Evolutionary conservation across 2,113 vertebrate genomes (phyloP).

Genomic region (Hemichromis elongatus): DNA sequence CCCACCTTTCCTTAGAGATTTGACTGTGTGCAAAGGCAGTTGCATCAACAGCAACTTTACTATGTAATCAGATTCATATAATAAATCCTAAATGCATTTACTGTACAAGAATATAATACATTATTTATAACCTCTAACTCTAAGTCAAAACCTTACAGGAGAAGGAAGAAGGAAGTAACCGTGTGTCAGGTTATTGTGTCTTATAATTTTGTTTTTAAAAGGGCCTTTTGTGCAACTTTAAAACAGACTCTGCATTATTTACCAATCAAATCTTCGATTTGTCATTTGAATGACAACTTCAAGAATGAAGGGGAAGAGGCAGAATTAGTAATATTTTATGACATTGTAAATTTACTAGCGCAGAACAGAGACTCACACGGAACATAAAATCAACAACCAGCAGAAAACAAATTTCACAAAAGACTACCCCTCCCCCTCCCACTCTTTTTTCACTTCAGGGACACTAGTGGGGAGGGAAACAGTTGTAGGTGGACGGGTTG

Average conservation of each 20-base stretch:
- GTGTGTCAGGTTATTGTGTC: not conserved
- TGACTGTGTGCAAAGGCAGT: not conserved
- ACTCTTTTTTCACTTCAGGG: not conserved
- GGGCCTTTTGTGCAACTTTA: not conserved
- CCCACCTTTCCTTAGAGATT: not conserved
- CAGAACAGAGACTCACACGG: not conserved
- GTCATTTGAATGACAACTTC: not conserved
- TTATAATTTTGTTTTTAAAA: not conserved
- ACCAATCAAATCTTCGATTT: not conserved
- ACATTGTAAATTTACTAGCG: not conserved
- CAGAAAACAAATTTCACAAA: not conserved
- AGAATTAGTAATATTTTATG: not conserved
- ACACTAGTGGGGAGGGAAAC: not conserved
- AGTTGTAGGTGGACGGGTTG: slow-evolving; percentile 32
- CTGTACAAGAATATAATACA: not conserved
- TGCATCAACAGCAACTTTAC: not conserved
- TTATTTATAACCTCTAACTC: not conserved
- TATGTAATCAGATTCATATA: not conserved
- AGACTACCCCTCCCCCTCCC: not conserved
- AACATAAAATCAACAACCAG: not conserved
- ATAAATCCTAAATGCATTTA: not conserved
- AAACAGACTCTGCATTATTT: not conserved
- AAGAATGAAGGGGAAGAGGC: not conserved
- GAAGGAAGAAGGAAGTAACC: too few relatives aligned
- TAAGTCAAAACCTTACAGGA: not conserved